Evolutionary conservation across 2,888 invertebrate genomes (phyloP), one percentile per base, ranked within the genome.

Genomic region (Drosophila merina): DNA sequence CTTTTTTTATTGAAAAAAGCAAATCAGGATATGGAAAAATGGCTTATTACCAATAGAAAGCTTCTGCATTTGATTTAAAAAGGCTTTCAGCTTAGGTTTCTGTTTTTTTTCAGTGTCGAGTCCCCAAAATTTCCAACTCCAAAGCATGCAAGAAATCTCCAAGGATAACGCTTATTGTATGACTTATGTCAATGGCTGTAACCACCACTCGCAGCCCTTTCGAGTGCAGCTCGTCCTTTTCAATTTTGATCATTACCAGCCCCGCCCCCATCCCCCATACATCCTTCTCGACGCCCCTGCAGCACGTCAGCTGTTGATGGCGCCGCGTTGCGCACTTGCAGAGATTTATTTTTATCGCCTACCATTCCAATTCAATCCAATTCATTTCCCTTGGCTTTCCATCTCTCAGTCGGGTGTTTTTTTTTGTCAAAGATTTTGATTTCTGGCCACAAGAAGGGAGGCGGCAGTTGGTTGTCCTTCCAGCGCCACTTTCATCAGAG

Each of bases 311-410:
- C 84, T 86, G 79, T 74, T 83, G 81, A 76, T 69, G 77, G 72
- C 80, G 83, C 74, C 77, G 70, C 75, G 75, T 77, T 77, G 82
- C 76, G 77, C 86, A 77, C 80, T 81, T 75, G 79, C 86, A 81
- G 77, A 89, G 90, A 89, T 89, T 90, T 90, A 90, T 90, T 90
- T 90, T 90, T 89, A 90, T 90, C 89, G 90, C 80, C 87, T 84
- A 78, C 80, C 77, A 89, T 89, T 83, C 87, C 86, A 77, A 86
- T 89, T 88, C 88, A 86, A 84, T 84, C 75, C 87, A 84, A 87
- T 84, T 81, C 87, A 84, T 87, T 84, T 87, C 68, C 52, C 68
- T 55, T 14, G 62, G 72, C 54, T 55, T 64, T 60, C 72, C 49
- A 62, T 69, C 58, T 47, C 51, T 52, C 31, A 1, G 20, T 20